A percentile compares a stretch with the other conserved stretches of the same genome.
These are phyloP conservation scores for Nemurella pictetii DNA, from an alignment of 2,888 invertebrate genomes.

Conservation along the genomic window DNA sequence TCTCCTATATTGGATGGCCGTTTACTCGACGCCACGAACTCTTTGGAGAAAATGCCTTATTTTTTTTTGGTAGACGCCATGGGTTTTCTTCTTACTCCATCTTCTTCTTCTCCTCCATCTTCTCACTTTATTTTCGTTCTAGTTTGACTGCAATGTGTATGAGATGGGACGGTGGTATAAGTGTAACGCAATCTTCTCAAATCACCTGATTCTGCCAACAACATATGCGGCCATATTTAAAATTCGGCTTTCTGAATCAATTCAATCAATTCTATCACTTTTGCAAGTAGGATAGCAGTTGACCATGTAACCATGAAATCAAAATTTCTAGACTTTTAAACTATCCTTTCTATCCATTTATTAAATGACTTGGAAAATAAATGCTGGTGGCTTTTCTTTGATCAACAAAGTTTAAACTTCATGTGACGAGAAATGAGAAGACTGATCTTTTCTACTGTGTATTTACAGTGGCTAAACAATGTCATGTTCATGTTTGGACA, in stretches of 20 bases:
- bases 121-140: neutral
- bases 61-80: neutral
- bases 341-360: too few relatives aligned
- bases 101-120: neutral
- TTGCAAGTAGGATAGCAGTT: neutral
- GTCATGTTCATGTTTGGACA: too few relatives aligned
- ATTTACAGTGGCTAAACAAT: too few relatives aligned
- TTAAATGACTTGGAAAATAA: too few relatives aligned
- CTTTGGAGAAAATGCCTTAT: neutral
- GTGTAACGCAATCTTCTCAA: neutral
- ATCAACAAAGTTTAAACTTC: too few relatives aligned
- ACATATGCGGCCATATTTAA: conserved; percentile 17
- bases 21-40: neutral
- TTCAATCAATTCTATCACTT: neutral
- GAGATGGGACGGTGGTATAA: conserved; percentile 9
- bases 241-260: neutral
- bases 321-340: too few relatives aligned
- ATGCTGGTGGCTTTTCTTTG: too few relatives aligned
- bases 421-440: too few relatives aligned
- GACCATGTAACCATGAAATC: too few relatives aligned
- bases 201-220: conserved; percentile 1
- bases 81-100: neutral
- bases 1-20: neutral
- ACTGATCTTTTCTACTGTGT: too few relatives aligned
- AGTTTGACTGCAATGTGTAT: neutral